These are phyloP conservation scores for Nemotelus pantherinus DNA, from an alignment of 2,888 invertebrate genomes.

Conservation along the genomic window DNA sequence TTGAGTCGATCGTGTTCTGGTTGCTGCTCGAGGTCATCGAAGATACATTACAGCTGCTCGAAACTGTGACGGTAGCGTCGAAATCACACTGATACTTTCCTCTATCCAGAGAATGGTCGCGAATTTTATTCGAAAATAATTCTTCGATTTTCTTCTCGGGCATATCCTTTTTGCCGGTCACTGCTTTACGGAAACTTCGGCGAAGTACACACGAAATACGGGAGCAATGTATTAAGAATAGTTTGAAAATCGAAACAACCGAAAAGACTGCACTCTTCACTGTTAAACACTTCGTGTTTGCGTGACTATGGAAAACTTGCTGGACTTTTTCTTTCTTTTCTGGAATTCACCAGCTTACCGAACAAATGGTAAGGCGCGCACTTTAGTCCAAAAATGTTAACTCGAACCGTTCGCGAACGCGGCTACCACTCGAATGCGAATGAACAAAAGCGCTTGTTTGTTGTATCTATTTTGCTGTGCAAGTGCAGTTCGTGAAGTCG, in stretches of 20 bases:
- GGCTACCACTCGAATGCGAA: neutral
- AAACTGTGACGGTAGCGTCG: neutral
- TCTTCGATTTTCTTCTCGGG: constrained; percentile 31
- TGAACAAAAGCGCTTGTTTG: neutral
- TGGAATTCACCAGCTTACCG: neutral
- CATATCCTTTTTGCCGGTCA: constrained; percentile 35
- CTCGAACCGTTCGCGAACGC: constrained; percentile 7
- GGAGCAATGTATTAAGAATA: neutral
- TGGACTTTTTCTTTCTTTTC: neutral
- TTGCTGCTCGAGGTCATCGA: constrained; percentile 53
- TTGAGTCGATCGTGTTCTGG: constrained; percentile 69
- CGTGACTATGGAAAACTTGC: neutral
- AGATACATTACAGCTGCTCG: constrained; percentile 22
- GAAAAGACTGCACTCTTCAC: constrained; percentile 9
- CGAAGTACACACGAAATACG: constrained; percentile 7
- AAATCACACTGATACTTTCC: neutral
- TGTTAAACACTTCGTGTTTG: constrained; percentile 11
- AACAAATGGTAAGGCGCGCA: neutral
- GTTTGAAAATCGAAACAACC: neutral
- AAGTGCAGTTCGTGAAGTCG: constrained; percentile 8
- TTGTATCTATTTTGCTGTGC: neutral
- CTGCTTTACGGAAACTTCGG: neutral
- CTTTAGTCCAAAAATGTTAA: neutral
- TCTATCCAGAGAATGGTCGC: neutral
- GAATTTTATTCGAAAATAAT: constrained; percentile 40